Percentiles rank a stretch among this genome's conserved stretches.
Conservation (phyloP, 2,888 invertebrate genomes). For the Lithodes maja region DNA sequence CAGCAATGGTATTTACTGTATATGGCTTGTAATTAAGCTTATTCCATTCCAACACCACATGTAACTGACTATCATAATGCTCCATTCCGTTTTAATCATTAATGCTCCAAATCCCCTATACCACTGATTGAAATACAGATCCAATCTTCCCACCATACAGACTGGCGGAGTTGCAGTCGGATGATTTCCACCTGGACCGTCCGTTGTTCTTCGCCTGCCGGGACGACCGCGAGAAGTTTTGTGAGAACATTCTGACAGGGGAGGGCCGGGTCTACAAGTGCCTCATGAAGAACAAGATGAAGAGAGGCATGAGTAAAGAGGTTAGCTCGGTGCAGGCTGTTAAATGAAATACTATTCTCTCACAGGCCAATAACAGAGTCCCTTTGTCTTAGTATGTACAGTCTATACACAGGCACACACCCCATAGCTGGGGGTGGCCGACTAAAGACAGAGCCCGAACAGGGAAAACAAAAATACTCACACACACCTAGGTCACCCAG, state of each 20-base stretch:
- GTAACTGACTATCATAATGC: too few species aligned
- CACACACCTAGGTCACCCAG: too few species aligned
- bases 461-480: too few species aligned
- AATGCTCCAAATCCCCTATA: too few species aligned
- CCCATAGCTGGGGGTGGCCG: too few species aligned
- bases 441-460: too few species aligned
- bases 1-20: too few species aligned
- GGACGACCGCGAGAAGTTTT: conserved; percentile 82
- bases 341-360: background rate
- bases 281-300: conserved; percentile 87
- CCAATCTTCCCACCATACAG: conserved; percentile 73
- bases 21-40: too few species aligned
- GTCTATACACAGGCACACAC: background rate
- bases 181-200: conserved; percentile 90
- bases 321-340: conserved; percentile 72
- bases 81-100: too few species aligned
- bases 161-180: conserved; percentile 92
- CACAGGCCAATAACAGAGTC: background rate
- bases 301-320: conserved; percentile 79
- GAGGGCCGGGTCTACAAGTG: conserved; percentile 92
- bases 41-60: too few species aligned
- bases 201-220: conserved; percentile 92
- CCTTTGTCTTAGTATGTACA: background rate
- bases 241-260: conserved; percentile 84
- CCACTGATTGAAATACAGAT: background rate